phyloP scores from a whole-genome alignment of 1,140 invertebrate species.

The Ylistrum balloti region DNA sequence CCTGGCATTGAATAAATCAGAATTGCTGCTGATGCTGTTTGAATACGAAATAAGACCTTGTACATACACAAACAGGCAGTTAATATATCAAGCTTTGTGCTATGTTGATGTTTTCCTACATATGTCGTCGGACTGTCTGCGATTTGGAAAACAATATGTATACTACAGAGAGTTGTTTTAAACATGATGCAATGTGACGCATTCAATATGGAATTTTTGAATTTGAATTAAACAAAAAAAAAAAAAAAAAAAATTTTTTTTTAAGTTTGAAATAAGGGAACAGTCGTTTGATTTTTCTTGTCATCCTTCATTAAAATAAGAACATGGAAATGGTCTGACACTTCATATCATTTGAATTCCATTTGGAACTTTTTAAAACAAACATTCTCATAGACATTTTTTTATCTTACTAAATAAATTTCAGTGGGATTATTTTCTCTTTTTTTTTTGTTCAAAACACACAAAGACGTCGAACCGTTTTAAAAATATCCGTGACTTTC shows the following conservation, averaged over 20 bases:
- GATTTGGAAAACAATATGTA: constrained; percentile 30
- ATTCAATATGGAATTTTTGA: neutral
- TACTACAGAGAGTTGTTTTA: neutral
- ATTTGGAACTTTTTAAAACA: no score
- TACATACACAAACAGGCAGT: neutral
- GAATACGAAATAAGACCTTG: constrained; percentile 24
- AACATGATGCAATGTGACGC: neutral
- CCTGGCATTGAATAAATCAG: neutral
- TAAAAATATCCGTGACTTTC: no score
- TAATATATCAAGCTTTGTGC: constrained; percentile 15
- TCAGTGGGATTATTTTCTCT: no score
- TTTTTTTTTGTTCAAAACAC: no score
- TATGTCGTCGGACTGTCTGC: neutral
- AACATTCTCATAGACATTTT: no score
- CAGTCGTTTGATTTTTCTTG: neutral
- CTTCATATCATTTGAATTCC: no score
- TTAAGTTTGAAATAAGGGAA: no score
- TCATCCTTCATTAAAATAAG: neutral
- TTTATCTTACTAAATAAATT: no score
- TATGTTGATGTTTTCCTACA: neutral
- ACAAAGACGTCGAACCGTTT: no score
- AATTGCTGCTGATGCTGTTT: neutral
- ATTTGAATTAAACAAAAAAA: neutral
- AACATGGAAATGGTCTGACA: no score
- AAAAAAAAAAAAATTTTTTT: neutral